Evolutionary conservation across 2,888 invertebrate species (phyloP), one percentile per base, ranked within the genome.

Genomic region (Eupithecia inturbata): DNA sequence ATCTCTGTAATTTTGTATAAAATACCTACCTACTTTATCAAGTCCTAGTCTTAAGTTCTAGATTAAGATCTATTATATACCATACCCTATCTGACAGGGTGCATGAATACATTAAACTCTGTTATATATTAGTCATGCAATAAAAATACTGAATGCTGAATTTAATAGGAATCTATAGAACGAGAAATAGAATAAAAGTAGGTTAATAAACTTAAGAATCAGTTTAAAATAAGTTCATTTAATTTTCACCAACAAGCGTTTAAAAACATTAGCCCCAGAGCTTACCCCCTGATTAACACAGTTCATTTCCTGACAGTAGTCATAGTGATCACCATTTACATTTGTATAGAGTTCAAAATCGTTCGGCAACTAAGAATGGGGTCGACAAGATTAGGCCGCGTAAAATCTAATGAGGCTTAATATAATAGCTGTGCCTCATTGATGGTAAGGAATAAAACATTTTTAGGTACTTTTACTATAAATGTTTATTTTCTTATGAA

Each of bases 321-420:
- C 80, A 77, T 77, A 82, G 81, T 82, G 81, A 81, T 84, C 86
- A 84, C 89, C 67, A 89, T 89, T 85, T 85, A 84, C 84, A 85
- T 87, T 85, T 79, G 81, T 84, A 87, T 87, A 91, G 85, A 87
- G 90, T 82, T 86, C 80, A 89, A 84, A 89, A 87, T 89, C 82
- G 88, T 78, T 84, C 85, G 83, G 81, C 83, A 22, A 77, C 75
- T 80, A 79, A 77, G 77, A 80, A 66, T 80, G 82, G 80, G 84
- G 83, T 86, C 82, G 82, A 81, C 80, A 84, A 84, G 87, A 89
- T 89, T 88, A 86, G 85, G 82, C 84, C 79, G 83, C 87, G 86
- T 90, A 87, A 89, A 91, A 89, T 89, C 87, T 90, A 91, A 92
- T 91, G 92, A 89, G 86, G 84, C 86, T 81, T 85, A 85, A 87